Base-by-base conservation (phyloP, 2,888 invertebrate genomes). In the Pyralis farinalis region DNA sequence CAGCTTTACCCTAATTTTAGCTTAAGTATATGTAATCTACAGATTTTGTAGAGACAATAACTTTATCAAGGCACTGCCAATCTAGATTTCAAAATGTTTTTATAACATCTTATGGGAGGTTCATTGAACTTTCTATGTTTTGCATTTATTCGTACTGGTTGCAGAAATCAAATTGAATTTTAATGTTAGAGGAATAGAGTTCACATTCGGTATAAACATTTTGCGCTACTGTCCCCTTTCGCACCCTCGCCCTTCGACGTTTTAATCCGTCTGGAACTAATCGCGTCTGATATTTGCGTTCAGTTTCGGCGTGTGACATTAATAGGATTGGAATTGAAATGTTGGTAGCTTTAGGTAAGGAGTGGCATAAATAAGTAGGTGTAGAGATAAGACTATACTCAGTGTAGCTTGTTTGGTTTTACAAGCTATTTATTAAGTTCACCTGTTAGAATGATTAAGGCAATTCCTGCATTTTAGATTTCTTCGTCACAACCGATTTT, bases 251-350 rank as follows among this genome's bases (percentile, higher is more conserved):
- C 72, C 77, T 46, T 55, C 64, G 64, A 70, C 60, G 66, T 58
- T 59, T 51, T 74, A 71, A 75, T 77, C 74, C 64, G 83, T 74
- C 75, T 81, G 80, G 71, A 66, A 72, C 63, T 80, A 81, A 84
- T 82, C 68, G 66, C 57, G 66, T 64, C 60, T 71, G 74, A 73
- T 71, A 68, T 66, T 70, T 72, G 63, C 56, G 49, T 55, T 54
- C 44, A 34, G 43, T 43, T 50, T 55, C 34, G 42, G 37, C 45
- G 47, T 21, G 40, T 46, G 49, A 55, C 51, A 37, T 37, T 68
- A 66, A 69, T 49, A 48, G 40, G 58, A 63, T 62, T 49, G 42
- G 57, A 55, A 51, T 54, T 47, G 49, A 3, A n/a, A 12, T 35
- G 12, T 12, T 12, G 25, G 21, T n/a, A 25, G 8, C 9, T 33